Conservation (phyloP, 2,113 vertebrate species). For the Lampris megalopsis region DNA sequence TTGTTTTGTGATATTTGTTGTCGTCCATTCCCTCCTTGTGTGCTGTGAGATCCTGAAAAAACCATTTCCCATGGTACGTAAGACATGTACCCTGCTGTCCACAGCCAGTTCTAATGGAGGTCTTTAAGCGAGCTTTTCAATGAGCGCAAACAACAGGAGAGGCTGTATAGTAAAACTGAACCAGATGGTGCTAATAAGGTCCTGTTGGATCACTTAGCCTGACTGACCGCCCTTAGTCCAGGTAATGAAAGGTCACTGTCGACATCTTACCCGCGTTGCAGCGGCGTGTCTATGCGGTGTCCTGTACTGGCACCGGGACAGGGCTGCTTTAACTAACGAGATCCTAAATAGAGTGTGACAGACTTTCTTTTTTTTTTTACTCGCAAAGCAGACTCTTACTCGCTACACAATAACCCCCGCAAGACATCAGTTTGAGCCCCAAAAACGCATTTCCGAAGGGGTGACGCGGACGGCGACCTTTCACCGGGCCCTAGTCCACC, state of each 20-base stretch:
- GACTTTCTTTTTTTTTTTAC: not conserved
- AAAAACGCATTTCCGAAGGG: slow-evolving; percentile 31
- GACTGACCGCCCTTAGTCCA: slow-evolving; percentile 56
- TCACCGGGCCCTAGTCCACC: slow-evolving; percentile 4
- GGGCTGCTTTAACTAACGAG: slow-evolving; percentile 61
- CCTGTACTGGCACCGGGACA: slow-evolving; percentile 19
- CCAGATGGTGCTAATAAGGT: slow-evolving; percentile 82
- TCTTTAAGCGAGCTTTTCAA: slow-evolving; percentile 66
- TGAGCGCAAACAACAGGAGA: slow-evolving; percentile 72
- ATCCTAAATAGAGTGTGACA: slow-evolving; percentile 35
- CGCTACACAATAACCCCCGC: slow-evolving; percentile 42
- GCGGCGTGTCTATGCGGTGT: slow-evolving; percentile 51
- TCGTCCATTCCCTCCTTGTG: slow-evolving; percentile 47
- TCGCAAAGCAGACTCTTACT: slow-evolving; percentile 15
- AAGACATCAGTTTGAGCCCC: slow-evolving; percentile 49
- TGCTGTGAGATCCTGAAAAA: slow-evolving; percentile 60
- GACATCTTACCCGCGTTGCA: slow-evolving; percentile 47
- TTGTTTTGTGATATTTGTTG: slow-evolving; percentile 46
- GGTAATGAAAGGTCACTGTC: slow-evolving; percentile 71
- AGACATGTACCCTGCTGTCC: slow-evolving; percentile 57
- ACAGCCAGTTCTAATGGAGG: slow-evolving; percentile 61
- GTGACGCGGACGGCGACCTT: slow-evolving; percentile 37
- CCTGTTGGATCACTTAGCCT: slow-evolving; percentile 52
- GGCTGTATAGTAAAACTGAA: slow-evolving; percentile 73
- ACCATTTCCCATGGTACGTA: slow-evolving; percentile 67